Evolutionary conservation across 2,113 vertebrate species (phyloP).

Genomic region (Protobothrops flavoviridis): DNA sequence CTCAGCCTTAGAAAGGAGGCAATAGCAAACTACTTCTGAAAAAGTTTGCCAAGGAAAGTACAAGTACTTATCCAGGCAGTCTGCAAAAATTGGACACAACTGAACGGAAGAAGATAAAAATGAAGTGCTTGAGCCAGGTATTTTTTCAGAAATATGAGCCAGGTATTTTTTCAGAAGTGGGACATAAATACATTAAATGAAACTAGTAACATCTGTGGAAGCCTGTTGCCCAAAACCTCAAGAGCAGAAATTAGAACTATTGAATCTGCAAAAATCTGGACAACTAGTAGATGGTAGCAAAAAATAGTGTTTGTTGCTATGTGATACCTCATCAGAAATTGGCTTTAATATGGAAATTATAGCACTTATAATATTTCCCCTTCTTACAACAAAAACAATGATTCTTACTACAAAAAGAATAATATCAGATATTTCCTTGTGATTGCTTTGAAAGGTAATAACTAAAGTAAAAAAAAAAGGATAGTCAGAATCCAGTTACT

Average conservation of each 20-base stretch:
- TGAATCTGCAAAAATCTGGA: neutral
- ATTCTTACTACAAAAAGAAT: neutral
- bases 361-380: neutral
- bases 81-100: neutral
- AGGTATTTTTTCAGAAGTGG: neutral
- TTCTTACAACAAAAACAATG: neutral
- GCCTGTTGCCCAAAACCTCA: neutral
- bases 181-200: neutral
- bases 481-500: neutral
- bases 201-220: neutral
- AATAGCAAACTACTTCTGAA: neutral
- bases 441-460: neutral
- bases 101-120: neutral
- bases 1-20: neutral
- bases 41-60: neutral
- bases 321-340: neutral
- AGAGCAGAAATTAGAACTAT: neutral
- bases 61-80: neutral
- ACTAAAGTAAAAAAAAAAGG: neutral
- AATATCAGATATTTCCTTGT: neutral
- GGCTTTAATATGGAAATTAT: slow-evolving; percentile 26
- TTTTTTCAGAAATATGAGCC: neutral
- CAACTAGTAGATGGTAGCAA: neutral
- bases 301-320: neutral
- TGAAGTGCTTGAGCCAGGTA: neutral